Base-by-base conservation (phyloP, 2,797 vertebrate species). In the Tympanoctomys barrerae region DNA sequence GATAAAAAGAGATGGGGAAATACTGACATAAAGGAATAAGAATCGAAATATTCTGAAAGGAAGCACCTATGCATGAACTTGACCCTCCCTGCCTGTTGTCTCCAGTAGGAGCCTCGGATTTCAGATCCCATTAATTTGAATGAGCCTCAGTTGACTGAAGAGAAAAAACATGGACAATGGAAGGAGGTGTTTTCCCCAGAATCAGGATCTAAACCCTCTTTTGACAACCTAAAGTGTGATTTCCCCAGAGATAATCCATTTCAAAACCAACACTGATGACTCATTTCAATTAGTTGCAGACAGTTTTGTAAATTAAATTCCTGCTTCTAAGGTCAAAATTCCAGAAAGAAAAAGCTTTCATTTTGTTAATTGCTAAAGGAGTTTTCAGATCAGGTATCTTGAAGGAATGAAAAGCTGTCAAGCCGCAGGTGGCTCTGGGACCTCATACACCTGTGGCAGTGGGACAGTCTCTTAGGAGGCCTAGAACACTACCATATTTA, bases 231-330 rank as follows among this genome's bases (percentile, higher is more conserved):
- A 26, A 62, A 93, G 49, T 90, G 68, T 93, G 22, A 94, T 90
- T 93, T 94, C 87, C 90, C 73, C 62, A 73, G 87, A 93, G 88
- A 84, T 94, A 97, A 95, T 79, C 68, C 89, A 93, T 90, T 68
- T 93, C 73, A 95, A 97, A 77, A 83, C 39, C 87, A 94, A 91
- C 26, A 95, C 36, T 87, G 87, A 68, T 94, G 94, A 92, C 71
- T 96, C 91, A 95, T 91, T 91, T 96, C 96, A 97, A 94, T 96
- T 88, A 96, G 77, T 59, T 95, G 49, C 49, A 92, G 39, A 68
- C 12, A 92, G 26, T 87, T 87, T 88, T 85, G 73, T 71, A 95
- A 97, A 96, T 95, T 96, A 94, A 94, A 91, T 91, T 90, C 33
- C 83, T n/a, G 0, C 24, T 93, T 81, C 57, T 78, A 36, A 96